Conservation (phyloP, 2,888 invertebrate species). For the Clistopyga incitator region DNA sequence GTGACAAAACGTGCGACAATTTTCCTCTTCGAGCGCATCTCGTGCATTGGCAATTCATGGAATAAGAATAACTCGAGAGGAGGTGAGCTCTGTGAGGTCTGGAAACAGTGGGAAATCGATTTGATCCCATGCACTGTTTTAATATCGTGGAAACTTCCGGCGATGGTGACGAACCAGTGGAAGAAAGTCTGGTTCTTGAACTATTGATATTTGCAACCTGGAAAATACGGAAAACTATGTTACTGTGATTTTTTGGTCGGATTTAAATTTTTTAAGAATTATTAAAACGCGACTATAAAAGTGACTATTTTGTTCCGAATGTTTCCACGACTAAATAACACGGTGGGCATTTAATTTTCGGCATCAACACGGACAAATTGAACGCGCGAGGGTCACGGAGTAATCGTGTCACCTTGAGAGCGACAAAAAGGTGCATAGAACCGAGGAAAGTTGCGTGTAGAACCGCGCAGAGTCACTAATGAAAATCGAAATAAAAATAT, state of each 20-base stretch:
- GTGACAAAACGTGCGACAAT: background rate
- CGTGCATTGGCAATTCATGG: background rate
- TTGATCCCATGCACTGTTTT: too few species aligned
- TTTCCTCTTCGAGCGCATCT: background rate
- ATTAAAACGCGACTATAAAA: background rate
- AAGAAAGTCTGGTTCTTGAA: too few species aligned
- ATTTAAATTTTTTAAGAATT: too few species aligned
- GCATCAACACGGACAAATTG: background rate
- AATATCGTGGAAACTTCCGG: too few species aligned
- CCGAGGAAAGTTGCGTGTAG: conserved; percentile 1
- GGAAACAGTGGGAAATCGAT: too few species aligned
- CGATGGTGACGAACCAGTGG: too few species aligned
- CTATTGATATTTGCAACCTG: too few species aligned
- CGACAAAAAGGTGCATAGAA: conserved; percentile 4
- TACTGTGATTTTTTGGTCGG: too few species aligned
- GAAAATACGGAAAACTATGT: too few species aligned
- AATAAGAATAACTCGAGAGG: background rate
- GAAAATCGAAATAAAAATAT: conserved; percentile 52
- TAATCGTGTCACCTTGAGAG: conserved; percentile 3
- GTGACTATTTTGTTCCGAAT: background rate
- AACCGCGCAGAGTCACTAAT: conserved; percentile 23
- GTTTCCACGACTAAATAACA: background rate
- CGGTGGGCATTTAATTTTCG: background rate
- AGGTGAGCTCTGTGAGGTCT: too few species aligned
- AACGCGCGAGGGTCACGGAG: background rate